phyloP scores from a whole-genome alignment of 2,888 invertebrate species.

The Agonopterix subpropinquella region DNA sequence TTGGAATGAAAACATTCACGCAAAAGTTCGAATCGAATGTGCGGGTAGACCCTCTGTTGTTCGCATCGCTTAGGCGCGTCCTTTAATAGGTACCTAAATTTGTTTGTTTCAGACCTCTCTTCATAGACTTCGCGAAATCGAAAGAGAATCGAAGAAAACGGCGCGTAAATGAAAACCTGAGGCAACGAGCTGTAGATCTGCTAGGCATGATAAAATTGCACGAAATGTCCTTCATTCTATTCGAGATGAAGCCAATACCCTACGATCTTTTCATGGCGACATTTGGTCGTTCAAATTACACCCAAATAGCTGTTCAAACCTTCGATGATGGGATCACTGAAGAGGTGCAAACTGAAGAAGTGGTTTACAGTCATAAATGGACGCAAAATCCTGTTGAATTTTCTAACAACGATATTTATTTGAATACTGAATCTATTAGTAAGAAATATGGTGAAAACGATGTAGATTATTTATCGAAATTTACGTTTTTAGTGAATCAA shows the following conservation, averaged over 20 bases:
- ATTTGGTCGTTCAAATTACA: conserved; percentile 56
- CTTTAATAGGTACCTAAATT: no score
- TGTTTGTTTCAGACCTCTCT: conserved; percentile 43
- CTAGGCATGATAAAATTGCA: conserved; percentile 60
- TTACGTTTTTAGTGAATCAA: conserved; percentile 34
- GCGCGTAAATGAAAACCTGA: conserved; percentile 36
- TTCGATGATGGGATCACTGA: conserved; percentile 59
- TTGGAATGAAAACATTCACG: no score
- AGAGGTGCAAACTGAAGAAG: conserved; percentile 58
- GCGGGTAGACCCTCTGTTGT: no score
- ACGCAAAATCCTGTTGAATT: conserved; percentile 61
- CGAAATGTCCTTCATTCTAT: conserved; percentile 57
- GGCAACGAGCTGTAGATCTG: conserved; percentile 55
- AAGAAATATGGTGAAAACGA: conserved; percentile 27
- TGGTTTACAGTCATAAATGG: conserved; percentile 48
- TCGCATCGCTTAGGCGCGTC: no score
- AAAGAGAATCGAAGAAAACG: conserved; percentile 48
- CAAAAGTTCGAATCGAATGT: no score
- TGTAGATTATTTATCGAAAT: conserved; percentile 44
- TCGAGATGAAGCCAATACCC: conserved; percentile 67
- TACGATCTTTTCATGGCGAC: conserved; percentile 66
- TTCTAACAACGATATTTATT: conserved; percentile 41
- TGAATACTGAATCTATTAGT: conserved; percentile 16
- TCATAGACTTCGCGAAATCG: conserved; percentile 58
- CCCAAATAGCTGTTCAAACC: conserved; percentile 56